Base-by-base conservation (phyloP, 1,140 invertebrate genomes). In the Fopius arisanus region DNA sequence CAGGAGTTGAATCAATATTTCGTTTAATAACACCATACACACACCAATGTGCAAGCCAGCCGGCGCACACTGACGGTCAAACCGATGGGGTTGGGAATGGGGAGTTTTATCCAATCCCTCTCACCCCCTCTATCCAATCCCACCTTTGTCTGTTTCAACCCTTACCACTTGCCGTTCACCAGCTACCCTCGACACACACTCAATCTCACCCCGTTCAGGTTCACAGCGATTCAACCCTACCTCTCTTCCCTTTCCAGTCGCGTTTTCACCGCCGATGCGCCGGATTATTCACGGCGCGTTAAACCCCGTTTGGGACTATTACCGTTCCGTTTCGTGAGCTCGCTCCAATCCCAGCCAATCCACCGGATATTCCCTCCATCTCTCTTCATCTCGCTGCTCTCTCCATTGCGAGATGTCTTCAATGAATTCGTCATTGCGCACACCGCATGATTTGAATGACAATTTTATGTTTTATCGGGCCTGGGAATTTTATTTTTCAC, bases 1-100 rank as follows among this genome's bases (percentile, higher is more conserved):
- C 85, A 87, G 84, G 84, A 83, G 81, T 86, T 86, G 83, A 87
- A 88, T 87, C 86, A 87, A 88, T 88, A 87, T 87, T 87, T 87
- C 85, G 83, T 88, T 88, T 87, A 88, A 88, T 87, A 87, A 88
- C 81, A 84, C 81, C 77, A 79, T 78, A 77, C 74, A 54, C 51
- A 78, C 67, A 73, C 66, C 63, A 73, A 23, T 31, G 10, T 28
- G 28, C 19, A 29, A 63, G 51, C 72, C 74, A 77, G 62, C 63
- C n/a, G 65, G 48, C 48, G 37, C 40, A 59, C 21, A 62, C 54
- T 23, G 59, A 12, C 51, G 14, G 43, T 48, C 43, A 48, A 48
- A 48, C 43, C 16, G 43, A 48, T 48, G 43, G 43, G 43, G 43
- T 48, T 48, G 43, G n/a, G 43, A 48, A 48, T 48, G 43, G 16